Evolutionary conservation across 2,888 invertebrate species (phyloP), one percentile per base, ranked within the genome.

Genomic region (Nipponacmea schrenckii): DNA sequence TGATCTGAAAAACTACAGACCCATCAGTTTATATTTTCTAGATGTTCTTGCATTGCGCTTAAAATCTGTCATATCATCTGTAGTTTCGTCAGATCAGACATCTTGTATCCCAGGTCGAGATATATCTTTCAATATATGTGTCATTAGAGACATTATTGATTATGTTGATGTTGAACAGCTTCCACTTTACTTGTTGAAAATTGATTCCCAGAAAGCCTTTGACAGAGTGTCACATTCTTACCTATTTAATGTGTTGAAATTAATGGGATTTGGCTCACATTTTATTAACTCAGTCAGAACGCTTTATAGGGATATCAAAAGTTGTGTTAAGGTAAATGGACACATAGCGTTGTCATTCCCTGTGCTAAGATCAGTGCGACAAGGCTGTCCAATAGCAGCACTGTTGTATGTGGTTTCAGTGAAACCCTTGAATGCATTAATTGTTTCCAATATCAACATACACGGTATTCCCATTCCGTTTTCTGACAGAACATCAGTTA

Each of bases 1-100:
- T 10, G n/a, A 73, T 67, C 67, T 80, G 63, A 77, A 78, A 72
- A 73, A 73, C 63, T 80, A 75, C 64, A 64, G 79, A 26, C 81
- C 79, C 4, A 80, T 80, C 31, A 77, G 77, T 10, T 63, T 80
- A 8, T 64, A 80, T 45, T 77, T 78, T 73, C 45, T 75, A 12
- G n/a, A n/a, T n/a, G n/a, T n/a, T n/a, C n/a, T n/a, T n/a, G n/a
- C n/a, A n/a, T n/a, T n/a, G n/a, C n/a, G n/a, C n/a, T n/a, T n/a
- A n/a, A n/a, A n/a, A n/a, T n/a, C n/a, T n/a, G n/a, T n/a, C n/a
- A n/a, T n/a, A n/a, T n/a, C n/a, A n/a, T n/a, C n/a, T n/a, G n/a
- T n/a, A n/a, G n/a, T n/a, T n/a, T n/a, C n/a, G n/a, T n/a, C n/a
- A n/a, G n/a, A n/a, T n/a, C n/a, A n/a, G n/a, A n/a, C n/a, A n/a